Evolutionary conservation across 2,888 invertebrate genomes (phyloP), one percentile per base, ranked within the genome.

Genomic region (Omphaloscelis lunosa): DNA sequence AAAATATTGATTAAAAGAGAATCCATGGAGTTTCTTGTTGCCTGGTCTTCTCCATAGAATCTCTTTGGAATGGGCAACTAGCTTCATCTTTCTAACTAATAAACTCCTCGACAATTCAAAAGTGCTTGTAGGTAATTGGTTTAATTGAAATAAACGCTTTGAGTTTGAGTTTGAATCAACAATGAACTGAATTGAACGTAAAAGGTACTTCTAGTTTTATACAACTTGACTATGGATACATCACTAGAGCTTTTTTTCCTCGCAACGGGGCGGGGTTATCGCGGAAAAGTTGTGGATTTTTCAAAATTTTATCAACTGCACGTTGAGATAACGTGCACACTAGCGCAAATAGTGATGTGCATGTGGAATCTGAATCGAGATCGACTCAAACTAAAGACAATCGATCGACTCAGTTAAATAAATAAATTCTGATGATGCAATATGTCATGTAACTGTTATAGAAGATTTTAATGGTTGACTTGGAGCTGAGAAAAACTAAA

Each of bases 221-320:
- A 11, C 34, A 67, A 62, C 76, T 29, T 1, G 65, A 90, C 95
- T 96, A 96, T 95, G 86, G 89, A 95, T 96, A 88, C 79, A 84
- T 71, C 88, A 29, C 71, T 53, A 80, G 91, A 95, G 95, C 95
- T 96, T 96, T 96, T 95, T 96, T 96, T 94, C 93, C 90, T 86
- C 86, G 85, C 91, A 89, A 89, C 91, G 91, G 90, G 90, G 90
- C 92, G 94, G 93, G 97, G 97, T 97, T 97, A 97, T 97, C 97
- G 93, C 92, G 95, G 96, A 97, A 97, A 97, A 97, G 96, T 96
- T 93, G 93, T 92, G 94, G 90, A 95, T 97, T 97, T 97, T 97
- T 97, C 96, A 96, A 96, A 97, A 96, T 96, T 96, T 97, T 97
- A 97, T 97, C 97, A 92, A 92, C 92, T 90, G 90, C 91, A 92